Evolutionary conservation across 2,797 vertebrate species (phyloP), one percentile per base, ranked within the genome.

Genomic region (Rhinogobio ventralis): DNA sequence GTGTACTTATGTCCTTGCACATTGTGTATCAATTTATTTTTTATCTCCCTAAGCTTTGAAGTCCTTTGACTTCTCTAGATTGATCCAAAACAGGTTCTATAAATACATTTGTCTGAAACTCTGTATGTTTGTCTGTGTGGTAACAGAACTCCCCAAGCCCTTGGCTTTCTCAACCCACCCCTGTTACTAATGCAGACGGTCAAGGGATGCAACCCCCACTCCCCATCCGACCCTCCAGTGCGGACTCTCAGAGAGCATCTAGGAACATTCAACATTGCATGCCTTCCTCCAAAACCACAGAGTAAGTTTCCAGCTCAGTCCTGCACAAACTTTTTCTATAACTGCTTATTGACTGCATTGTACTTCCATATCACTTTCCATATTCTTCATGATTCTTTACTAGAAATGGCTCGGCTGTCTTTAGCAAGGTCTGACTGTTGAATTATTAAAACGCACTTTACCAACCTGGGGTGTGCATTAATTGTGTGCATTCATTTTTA

Each of bases 141-240:
- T 88, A 28, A 90, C 93, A 99, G 98, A 99, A 96, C 89, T 95
- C 97, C 86, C 93, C 96, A 89, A 98, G 96, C 91, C 96, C 97
- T 0, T 99, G 98, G 98, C 93, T 98, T 86, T 97, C 98, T 90
- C 98, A 97, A 67, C 92, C 95, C 60, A 95, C 95, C 33, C 94
- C 96, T 3, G 94, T 95, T 90, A 95, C 95, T 84, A 95, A 95
- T 87, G 90, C 94, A 83, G 98, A 99, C 46, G 83, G 95, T 91
- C 96, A 99, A 84, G 94, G 96, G 85, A 94, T 99, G 90, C 94
- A 97, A 91, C 96, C 96, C 92, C 98, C 98, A 82, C 94, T 97
- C 91, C 97, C 98, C 1, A 96, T 99, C 62, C 94, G 96, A 69
- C 97, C 98, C 0, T 97, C 98, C 89, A 99, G 98, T 25, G 96